Evolutionary conservation across 2,888 invertebrate species (phyloP).

Genomic region (Ornithoptera priamus): DNA sequence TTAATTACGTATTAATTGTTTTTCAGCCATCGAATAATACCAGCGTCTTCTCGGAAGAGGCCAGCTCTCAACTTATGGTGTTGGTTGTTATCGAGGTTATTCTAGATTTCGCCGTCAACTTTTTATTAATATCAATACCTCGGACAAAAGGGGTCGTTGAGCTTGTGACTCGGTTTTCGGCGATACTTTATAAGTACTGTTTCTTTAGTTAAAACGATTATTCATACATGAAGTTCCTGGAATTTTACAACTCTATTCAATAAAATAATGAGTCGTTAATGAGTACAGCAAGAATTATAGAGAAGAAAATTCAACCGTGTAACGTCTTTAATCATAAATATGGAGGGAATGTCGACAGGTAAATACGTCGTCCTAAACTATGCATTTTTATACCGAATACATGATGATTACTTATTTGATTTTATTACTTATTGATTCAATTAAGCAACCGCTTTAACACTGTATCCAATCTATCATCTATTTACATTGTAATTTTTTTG

Average conservation of each 20-base stretch:
- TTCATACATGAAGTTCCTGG: conserved; percentile 25
- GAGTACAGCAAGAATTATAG: background rate
- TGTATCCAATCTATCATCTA: too few species aligned
- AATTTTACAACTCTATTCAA: conserved; percentile 30
- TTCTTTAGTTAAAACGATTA: conserved; percentile 18
- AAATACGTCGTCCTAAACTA: background rate
- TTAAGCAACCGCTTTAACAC: too few species aligned
- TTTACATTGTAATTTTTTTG: too few species aligned
- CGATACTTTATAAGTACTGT: conserved; percentile 29
- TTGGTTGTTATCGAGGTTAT: conserved; percentile 39
- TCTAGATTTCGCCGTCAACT: conserved; percentile 47
- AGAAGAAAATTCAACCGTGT: background rate
- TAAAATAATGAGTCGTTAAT: conserved; percentile 18
- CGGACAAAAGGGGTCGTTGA: conserved; percentile 36
- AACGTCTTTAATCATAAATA: background rate
- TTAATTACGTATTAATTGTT: conserved; percentile 79
- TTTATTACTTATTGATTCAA: background rate
- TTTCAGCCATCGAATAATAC: conserved; percentile 67
- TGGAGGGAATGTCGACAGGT: background rate
- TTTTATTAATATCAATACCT: conserved; percentile 38
- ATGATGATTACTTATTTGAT: background rate
- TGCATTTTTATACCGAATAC: background rate
- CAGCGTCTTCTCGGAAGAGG: conserved; percentile 57
- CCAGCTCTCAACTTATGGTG: conserved; percentile 40
- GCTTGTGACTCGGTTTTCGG: conserved; percentile 31